A percentile compares a stretch with the other conserved stretches of the same genome.
These are phyloP conservation scores for Calosoma granatense DNA, from an alignment of 1,140 invertebrate species.

Conservation along the genomic window DNA sequence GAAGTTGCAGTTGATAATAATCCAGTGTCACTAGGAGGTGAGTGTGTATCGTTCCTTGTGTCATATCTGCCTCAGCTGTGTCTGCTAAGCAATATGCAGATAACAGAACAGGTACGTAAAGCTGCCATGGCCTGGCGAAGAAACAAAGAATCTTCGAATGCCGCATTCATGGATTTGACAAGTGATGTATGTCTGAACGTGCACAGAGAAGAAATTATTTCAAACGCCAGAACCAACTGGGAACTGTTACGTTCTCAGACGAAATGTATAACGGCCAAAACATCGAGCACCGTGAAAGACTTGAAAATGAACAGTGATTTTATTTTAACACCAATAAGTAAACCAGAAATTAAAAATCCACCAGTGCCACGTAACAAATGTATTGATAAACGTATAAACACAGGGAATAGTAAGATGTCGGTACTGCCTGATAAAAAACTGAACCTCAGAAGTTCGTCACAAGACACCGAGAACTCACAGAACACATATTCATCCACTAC, in stretches of 20 bases:
- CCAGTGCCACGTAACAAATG: constrained; percentile 7
- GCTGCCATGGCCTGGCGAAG: constrained; percentile 64
- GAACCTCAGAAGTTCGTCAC: constrained; percentile 39
- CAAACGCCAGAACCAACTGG: constrained; percentile 73
- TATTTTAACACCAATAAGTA: constrained; percentile 24
- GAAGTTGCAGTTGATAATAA: constrained; percentile 83
- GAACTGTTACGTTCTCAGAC: constrained; percentile 58
- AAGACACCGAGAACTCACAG: constrained; percentile 44
- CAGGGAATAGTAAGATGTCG: constrained; percentile 20
- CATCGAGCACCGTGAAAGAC: constrained; percentile 20
- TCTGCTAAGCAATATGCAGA: constrained; percentile 59
- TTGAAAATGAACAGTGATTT: constrained; percentile 29
- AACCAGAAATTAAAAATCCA: constrained; percentile 13
- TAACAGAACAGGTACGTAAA: constrained; percentile 63
- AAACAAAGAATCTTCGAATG: constrained; percentile 60
- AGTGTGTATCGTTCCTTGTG: constrained; percentile 68
- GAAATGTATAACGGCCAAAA: constrained; percentile 34
- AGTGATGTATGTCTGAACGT: constrained; percentile 54
- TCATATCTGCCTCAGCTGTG: constrained; percentile 63
- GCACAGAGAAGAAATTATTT: constrained; percentile 63
- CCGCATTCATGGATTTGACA: constrained; percentile 53
- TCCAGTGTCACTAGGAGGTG: constrained; percentile 61
- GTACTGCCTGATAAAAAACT: constrained; percentile 21
- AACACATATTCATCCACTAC: constrained; percentile 33
- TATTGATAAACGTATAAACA: constrained; percentile 12